Base-by-base conservation (phyloP, 2,113 vertebrate species). In the Poecilia latipinna region DNA sequence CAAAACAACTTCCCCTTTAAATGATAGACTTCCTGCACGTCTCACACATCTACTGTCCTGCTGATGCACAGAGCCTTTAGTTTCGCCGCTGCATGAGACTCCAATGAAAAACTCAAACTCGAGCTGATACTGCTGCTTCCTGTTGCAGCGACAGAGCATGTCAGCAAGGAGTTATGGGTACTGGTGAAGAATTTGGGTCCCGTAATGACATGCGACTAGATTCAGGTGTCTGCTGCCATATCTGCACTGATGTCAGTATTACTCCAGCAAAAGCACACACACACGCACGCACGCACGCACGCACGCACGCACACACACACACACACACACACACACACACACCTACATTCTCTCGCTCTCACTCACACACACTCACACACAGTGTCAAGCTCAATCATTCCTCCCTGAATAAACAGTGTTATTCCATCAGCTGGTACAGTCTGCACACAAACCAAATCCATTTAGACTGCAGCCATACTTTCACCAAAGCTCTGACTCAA, bases 241-340 rank as follows among this genome's bases (percentile, higher is more conserved):
- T 93, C 91, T 91, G 85, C 76, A 80, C 82, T 87, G 82, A 89
- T 90, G 90, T 90, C 91, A 86, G 88, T 87, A 89, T 89, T 88
- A 71, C 87, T 89, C 65, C 60, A 65, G 61, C 82, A 78, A 62
- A 31, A 48, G 65, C 61, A 64, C 31, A 61, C 29, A 60, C 60
- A 70, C 68, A 57, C 32, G 37, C 61, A 69, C 81, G 69, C 51
- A 77, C 61, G 66, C 57, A 77, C 68, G 73, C 66, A 80, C 66
- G 74, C 29, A 63, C 33, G 67, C 81, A 74, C 51, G 77, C 54
- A 66, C 69, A 75, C 64, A 76, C 61, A 68, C 33, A 63, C 61
- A 69, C 81, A 71, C 51, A 78, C 61, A 64, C 69, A 75, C 66
- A 75, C 64, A 71, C 33, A 63, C 33, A 79, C 69, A 75, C 68